Percentiles rank a stretch among this genome's conserved stretches.
Conservation (phyloP, 2,797 vertebrate species). For the Acropternis orthonyx region DNA sequence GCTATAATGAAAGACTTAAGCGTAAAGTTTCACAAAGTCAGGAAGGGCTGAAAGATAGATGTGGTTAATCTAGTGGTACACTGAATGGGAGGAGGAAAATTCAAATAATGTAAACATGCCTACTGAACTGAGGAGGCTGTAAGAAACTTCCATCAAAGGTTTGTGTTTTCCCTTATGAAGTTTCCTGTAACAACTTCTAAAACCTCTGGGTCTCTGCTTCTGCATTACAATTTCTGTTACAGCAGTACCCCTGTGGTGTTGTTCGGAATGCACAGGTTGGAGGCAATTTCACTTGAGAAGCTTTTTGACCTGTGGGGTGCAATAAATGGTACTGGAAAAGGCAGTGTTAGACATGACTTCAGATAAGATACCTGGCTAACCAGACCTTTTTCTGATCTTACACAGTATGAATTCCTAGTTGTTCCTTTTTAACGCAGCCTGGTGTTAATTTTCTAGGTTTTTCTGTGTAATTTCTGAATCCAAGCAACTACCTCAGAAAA, state of each 20-base stretch:
- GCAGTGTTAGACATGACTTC: neutral
- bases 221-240: neutral
- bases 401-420: neutral
- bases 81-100: neutral
- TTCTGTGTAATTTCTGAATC: neutral
- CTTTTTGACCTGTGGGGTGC: neutral
- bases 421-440: neutral
- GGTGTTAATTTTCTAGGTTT: neutral
- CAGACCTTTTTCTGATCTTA: neutral
- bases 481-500: neutral
- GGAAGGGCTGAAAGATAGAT: neutral
- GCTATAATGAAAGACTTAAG: neutral
- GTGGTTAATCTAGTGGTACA: neutral
- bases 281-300: neutral
- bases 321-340: neutral
- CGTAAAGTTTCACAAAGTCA: neutral
- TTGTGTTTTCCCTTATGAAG: neutral
- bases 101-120: neutral
- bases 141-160: neutral
- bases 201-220: neutral
- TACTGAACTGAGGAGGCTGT: neutral
- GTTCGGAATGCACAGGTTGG: neutral
- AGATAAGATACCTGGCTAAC: neutral
- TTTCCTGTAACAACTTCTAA: neutral
- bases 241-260: rapidly evolving